Base-by-base conservation (phyloP, 2,113 vertebrate genomes). In the Xenopus borealis region DNA sequence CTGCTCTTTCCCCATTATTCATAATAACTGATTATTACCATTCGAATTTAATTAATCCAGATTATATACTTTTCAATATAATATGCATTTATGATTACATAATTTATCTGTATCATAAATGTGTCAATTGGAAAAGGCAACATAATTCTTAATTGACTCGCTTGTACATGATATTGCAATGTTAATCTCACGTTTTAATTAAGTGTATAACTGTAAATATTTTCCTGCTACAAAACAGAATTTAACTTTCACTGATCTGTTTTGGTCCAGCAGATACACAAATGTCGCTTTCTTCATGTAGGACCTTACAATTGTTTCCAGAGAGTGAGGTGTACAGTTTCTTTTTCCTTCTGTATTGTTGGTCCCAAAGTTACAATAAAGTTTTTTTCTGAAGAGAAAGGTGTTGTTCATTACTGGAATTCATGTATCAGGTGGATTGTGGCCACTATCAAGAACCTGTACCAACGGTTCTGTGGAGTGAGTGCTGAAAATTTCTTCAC, bases 241-340 rank as follows among this genome's bases (percentile, higher is more conserved):
- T 45, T 67, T n/a, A 47, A 61, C 66, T 61, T 30, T 9, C 64
- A 46, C 52, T 46, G 16, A 17, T 59, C 40, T 74, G 64, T 13
- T 73, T 66, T 66, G 71, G 62, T 73, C 46, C 71, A 73, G 20
- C 33, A 73, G 50, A 73, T 50, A 73, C 62, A 72, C 53, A 65
- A 55, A 57, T 66, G 30, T 46, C 53, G 13, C 57, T 66, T 66
- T 69, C 65, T 75, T 16, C 72, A 40, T 62, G 44, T 57, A 52
- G 72, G 40, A 68, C 59, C 23, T 62, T 67, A 50, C 65, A 44
- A 44, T 52, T 3, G 23, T 52, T 62, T 65, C 65, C 13, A 74
- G n/a, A 44, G 59, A 67, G 2, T 27, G 23, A 27, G 23, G 23
- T 27, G 23, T 27, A 27, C 23, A 27, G 23, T 27, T 27, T 40